Evolutionary conservation across 2,113 vertebrate species (phyloP).

Genomic region (Calonectris borealis): DNA sequence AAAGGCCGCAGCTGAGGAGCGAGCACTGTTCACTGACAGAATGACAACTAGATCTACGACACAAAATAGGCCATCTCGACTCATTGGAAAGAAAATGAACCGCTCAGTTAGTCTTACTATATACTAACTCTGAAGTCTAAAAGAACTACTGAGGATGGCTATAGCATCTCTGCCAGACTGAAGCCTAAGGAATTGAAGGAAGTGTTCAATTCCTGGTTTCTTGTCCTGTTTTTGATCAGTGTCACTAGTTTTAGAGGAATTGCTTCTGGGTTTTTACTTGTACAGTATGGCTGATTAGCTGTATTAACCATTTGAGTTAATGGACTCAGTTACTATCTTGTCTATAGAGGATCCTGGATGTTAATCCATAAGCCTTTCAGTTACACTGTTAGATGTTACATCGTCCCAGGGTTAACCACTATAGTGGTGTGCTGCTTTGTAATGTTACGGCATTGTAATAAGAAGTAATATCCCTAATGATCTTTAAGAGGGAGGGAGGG

Average conservation of each 20-base stretch:
- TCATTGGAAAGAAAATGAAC: slow-evolving; percentile 98
- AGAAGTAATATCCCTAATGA: slow-evolving; percentile 59
- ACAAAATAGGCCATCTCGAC: slow-evolving; percentile 85
- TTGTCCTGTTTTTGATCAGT: slow-evolving; percentile 22
- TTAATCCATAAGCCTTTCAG: slow-evolving; percentile 42
- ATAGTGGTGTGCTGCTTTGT: slow-evolving; percentile 78
- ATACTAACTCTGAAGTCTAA: slow-evolving; percentile 76
- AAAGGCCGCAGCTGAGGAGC: slow-evolving; percentile 91
- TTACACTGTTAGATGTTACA: slow-evolving; percentile 70
- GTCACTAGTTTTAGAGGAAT: slow-evolving; percentile 59
- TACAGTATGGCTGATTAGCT: slow-evolving; percentile 55
- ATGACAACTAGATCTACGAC: slow-evolving; percentile 90
- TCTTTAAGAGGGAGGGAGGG: slow-evolving; percentile 46
- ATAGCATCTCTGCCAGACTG: slow-evolving; percentile 26
- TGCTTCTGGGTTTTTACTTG: slow-evolving; percentile 57
- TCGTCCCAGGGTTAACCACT: slow-evolving; percentile 75
- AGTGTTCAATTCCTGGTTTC: slow-evolving; percentile 33
- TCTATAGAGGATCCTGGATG: slow-evolving; percentile 43
- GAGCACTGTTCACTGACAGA: slow-evolving; percentile 87
- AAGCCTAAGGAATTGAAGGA: neutral
- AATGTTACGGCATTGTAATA: slow-evolving; percentile 58
- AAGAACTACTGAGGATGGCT: slow-evolving; percentile 41
- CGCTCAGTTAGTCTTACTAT: slow-evolving; percentile 96
- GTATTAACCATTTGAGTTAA: slow-evolving; percentile 32
- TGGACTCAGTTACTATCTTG: slow-evolving; percentile 29